Evolutionary conservation across 2,888 invertebrate species (phyloP).

Genomic region (Orthosia cruda): DNA sequence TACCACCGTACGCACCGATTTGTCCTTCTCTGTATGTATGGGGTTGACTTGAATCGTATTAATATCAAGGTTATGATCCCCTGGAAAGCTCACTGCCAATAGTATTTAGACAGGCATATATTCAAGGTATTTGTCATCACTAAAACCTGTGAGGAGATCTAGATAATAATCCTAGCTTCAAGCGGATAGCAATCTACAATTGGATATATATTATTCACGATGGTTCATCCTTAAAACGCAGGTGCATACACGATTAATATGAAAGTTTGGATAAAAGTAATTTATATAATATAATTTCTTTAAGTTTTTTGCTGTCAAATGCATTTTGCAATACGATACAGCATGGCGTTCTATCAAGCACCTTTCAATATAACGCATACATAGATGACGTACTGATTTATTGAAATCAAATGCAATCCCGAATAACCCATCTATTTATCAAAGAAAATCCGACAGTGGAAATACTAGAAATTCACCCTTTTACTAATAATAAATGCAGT

Average conservation of each 20-base stretch:
- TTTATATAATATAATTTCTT: too few relatives aligned
- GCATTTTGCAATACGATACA: not conserved
- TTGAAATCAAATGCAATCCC: slow-evolving; percentile 13
- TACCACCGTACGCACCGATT: slow-evolving; percentile 53
- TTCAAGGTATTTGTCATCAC: not conserved
- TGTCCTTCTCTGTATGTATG: slow-evolving; percentile 36
- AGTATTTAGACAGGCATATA: not conserved
- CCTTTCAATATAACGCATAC: not conserved
- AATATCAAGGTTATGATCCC: slow-evolving; percentile 39
- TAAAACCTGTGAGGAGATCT: not conserved
- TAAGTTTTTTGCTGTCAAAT: not conserved
- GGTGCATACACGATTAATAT: too few relatives aligned
- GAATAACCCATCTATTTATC: slow-evolving; percentile 20
- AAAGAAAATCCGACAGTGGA: slow-evolving; percentile 32
- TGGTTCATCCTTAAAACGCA: too few relatives aligned
- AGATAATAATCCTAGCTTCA: not conserved
- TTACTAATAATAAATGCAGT: slow-evolving; percentile 61
- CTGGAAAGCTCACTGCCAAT: slow-evolving; percentile 20
- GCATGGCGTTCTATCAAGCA: not conserved
- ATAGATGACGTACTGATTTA: not conserved
- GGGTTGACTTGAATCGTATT: slow-evolving; percentile 21
- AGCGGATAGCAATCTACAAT: too few relatives aligned
- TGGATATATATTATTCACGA: too few relatives aligned
- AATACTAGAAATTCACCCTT: slow-evolving; percentile 61
- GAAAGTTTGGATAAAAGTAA: too few relatives aligned